These are phyloP conservation scores for Mesopsocus fuscifrons DNA, from an alignment of 2,888 invertebrate species.

Conservation along the genomic window DNA sequence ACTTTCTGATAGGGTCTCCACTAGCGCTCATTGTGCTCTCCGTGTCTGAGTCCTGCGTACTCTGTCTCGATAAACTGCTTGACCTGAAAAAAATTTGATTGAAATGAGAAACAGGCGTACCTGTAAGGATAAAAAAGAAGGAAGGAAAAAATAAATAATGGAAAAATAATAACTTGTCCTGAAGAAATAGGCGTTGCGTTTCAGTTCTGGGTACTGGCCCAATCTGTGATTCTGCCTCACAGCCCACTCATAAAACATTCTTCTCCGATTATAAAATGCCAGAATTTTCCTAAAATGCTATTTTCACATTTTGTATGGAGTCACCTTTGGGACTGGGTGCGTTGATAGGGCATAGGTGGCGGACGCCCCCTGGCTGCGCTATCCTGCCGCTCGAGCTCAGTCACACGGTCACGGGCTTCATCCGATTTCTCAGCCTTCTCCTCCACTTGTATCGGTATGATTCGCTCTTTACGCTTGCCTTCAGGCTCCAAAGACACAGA, in stretches of 20 bases:
- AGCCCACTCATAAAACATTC: too few species aligned
- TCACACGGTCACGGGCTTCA: constrained; percentile 1
- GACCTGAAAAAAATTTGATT: constrained; percentile 12
- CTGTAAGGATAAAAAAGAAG: constrained; percentile 6
- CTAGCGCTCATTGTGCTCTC: constrained; percentile 24
- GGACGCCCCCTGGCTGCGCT: constrained; percentile 25
- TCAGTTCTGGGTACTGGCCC: too few species aligned
- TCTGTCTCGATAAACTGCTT: constrained; percentile 34
- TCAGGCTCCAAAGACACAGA: constrained; percentile 37
- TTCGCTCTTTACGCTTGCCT: constrained; percentile 34
- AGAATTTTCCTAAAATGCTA: too few species aligned
- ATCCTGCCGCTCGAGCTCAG: constrained; percentile 17
- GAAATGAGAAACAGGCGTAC: constrained; percentile 20
- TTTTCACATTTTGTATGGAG: too few species aligned
- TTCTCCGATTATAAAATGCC: too few species aligned
- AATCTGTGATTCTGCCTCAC: too few species aligned
- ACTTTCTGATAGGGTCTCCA: constrained; percentile 64
- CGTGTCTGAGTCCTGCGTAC: constrained; percentile 51
- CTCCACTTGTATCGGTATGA: constrained; percentile 42
- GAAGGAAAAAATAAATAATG: constrained; percentile 8
- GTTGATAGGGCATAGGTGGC: constrained; percentile 19
- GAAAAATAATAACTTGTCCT: too few species aligned
- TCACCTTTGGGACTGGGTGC: constrained; percentile 12
- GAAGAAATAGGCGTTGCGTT: too few species aligned
- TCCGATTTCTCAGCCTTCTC: constrained; percentile 22